These are phyloP conservation scores for Charadrius vociferus DNA, from an alignment of 2,113 vertebrate species.

Conservation along the genomic window DNA sequence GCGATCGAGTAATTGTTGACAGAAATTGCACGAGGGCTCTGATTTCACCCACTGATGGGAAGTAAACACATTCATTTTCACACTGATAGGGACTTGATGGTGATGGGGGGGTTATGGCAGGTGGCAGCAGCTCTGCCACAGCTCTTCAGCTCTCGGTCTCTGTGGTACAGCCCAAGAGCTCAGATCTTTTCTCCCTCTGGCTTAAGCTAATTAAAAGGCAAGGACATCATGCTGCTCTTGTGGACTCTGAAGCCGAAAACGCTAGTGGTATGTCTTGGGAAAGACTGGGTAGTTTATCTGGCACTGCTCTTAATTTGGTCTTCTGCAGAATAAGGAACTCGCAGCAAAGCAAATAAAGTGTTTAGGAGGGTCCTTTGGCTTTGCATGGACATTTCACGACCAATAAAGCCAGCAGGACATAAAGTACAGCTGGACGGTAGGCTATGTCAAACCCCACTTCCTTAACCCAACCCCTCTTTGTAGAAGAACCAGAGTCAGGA, in stretches of 20 bases:
- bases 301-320: not conserved
- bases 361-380: not conserved
- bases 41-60: not conserved
- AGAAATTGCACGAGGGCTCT: not conserved
- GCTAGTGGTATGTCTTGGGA: not conserved
- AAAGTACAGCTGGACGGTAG: not conserved
- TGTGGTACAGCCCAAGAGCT: not conserved
- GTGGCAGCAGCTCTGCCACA: not conserved
- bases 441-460: not conserved
- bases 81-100: not conserved
- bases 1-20: not conserved
- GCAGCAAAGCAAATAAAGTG: not conserved
- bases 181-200: not conserved
- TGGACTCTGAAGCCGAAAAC: not conserved
- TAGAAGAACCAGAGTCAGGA: not conserved
- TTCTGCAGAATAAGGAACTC: not conserved
- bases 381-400: not conserved
- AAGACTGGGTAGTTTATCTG: not conserved
- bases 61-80: not conserved
- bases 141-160: not conserved
- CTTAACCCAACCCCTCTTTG: not conserved
- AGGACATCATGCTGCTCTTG: not conserved
- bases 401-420: not conserved
- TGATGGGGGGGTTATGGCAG: no score
- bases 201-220: slow-evolving; percentile 20